Evolutionary conservation across 1,140 invertebrate species (phyloP).

Genomic region (Palaemon carinicauda): DNA sequence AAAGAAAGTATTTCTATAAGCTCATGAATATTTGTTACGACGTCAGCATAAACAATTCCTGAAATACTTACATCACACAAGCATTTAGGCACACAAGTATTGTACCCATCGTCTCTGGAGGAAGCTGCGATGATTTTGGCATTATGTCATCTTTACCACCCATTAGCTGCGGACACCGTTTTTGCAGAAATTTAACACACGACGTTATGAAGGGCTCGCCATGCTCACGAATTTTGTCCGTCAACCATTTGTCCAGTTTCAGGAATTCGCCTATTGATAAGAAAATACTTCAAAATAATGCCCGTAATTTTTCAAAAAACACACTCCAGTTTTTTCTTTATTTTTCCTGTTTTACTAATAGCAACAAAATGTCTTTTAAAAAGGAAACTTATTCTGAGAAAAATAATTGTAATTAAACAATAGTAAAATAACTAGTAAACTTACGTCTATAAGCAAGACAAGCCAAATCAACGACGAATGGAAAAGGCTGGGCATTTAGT

Average conservation of each 20-base stretch:
- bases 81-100: conserved; percentile 85
- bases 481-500: conserved; percentile 91
- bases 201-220: conserved; percentile 86
- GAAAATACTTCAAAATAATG: neutral
- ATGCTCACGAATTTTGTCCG: conserved; percentile 97
- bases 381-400: too few species aligned
- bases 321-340: neutral
- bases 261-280: conserved; percentile 81
- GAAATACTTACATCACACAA: conserved; percentile 69
- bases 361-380: too few species aligned
- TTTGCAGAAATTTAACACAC: conserved; percentile 80
- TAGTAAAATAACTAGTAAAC: neutral
- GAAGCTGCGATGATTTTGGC: conserved; percentile 73
- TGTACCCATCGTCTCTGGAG: conserved; percentile 86
- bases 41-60: neutral
- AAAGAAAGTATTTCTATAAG: too few species aligned
- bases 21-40: too few species aligned
- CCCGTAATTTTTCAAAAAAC: neutral
- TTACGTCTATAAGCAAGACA: conserved; percentile 86
- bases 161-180: conserved; percentile 85
- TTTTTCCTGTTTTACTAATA: too few species aligned
- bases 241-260: conserved; percentile 97
- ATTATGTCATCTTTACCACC: conserved; percentile 80
- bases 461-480: conserved; percentile 97
- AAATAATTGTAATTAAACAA: neutral